Evolutionary conservation across 2,113 vertebrate species (phyloP).

Genomic region (Sphyrna mokarran): DNA sequence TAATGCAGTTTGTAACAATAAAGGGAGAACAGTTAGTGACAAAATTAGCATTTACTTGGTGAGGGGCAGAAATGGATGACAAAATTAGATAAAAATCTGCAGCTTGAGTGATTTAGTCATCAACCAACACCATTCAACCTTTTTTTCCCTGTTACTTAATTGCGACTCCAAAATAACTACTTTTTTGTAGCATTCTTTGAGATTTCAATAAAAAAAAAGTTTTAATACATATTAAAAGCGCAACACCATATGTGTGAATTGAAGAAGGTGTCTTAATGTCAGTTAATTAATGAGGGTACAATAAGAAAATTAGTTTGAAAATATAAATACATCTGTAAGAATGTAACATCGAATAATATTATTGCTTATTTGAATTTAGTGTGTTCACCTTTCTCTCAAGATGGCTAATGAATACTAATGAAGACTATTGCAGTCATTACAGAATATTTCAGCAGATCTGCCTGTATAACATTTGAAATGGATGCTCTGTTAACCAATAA

Average conservation of each 20-base stretch:
- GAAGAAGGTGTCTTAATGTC: not conserved
- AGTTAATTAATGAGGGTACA: not conserved
- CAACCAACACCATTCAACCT: not conserved
- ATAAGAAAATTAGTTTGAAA: not conserved
- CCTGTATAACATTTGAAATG: not conserved
- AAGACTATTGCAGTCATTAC: not conserved
- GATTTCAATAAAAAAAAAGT: slow-evolving; percentile 3
- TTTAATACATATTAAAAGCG: not conserved
- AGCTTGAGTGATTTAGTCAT: not conserved
- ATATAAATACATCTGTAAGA: not conserved
- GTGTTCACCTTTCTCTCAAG: not conserved
- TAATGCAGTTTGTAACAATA: not conserved
- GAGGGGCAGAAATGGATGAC: not conserved
- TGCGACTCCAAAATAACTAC: not conserved
- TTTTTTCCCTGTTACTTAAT: not conserved
- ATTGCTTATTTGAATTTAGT: not conserved
- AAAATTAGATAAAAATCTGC: not conserved
- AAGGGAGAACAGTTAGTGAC: not conserved
- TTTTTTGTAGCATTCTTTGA: not conserved
- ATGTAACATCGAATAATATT: not conserved
- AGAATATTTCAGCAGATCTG: not conserved
- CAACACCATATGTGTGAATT: not conserved
- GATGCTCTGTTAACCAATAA: not conserved
- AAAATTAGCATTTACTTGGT: not conserved
- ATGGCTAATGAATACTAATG: not conserved